Percentiles rank a stretch among this genome's conserved stretches.
phyloP scores from a whole-genome alignment of 2,888 invertebrate species.

The Isoperla grammatica region DNA sequence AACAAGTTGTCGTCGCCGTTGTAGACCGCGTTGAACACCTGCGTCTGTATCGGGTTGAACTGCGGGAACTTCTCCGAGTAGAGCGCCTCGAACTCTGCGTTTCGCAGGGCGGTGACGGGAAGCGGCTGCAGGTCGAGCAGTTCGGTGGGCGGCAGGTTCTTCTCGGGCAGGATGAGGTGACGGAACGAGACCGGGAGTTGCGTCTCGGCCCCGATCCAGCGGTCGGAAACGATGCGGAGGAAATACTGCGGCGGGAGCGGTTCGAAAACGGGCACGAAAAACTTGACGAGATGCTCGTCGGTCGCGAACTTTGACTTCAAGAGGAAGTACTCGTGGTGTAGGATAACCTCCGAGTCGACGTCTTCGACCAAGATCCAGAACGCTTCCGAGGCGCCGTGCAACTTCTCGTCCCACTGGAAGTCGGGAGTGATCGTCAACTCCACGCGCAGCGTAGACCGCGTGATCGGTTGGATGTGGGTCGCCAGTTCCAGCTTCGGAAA shows the following conservation, averaged over 20 bases:
- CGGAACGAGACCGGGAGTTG: constrained; percentile 95
- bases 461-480: constrained; percentile 97
- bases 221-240: constrained; percentile 80
- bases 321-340: constrained; percentile 95
- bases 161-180: constrained; percentile 95
- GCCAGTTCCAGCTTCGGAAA: constrained; percentile 94
- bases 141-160: constrained; percentile 97
- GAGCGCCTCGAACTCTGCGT: constrained; percentile 76
- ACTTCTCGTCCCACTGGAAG: constrained; percentile 98
- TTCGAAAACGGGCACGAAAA: constrained; percentile 98
- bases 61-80: constrained; percentile 84
- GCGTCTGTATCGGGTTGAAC: constrained; percentile 98
- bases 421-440: constrained; percentile 97
- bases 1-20: constrained; percentile 98
- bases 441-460: constrained; percentile 84
- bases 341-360: constrained; percentile 77
- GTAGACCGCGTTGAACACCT: constrained; percentile 97
- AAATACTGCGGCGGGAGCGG: constrained; percentile 98
- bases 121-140: constrained; percentile 93
- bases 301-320: constrained; percentile 89
- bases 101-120: constrained; percentile 87
- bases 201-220: constrained; percentile 93
- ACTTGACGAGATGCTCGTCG: constrained; percentile 95
- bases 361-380: constrained; percentile 87
- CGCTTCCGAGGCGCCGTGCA: constrained; percentile 68